Base-by-base conservation (phyloP, 2,113 vertebrate genomes). In the Entelurus aequoreus region DNA sequence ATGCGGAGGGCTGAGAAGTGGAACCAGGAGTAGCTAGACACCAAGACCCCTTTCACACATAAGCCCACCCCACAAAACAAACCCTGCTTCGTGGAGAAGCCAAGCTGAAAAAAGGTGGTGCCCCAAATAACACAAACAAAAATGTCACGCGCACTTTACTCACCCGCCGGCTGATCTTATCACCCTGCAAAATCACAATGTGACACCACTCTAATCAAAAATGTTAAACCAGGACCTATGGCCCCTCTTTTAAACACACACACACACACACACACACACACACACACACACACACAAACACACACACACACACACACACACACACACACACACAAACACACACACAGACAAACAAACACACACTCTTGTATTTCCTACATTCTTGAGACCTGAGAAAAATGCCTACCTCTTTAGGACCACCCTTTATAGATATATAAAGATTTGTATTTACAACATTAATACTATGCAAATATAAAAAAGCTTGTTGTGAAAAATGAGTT, bases 91-190 rank as follows among this genome's bases (percentile, higher is more conserved):
- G 58, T 70, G 66, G 37, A 72, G 60, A 82, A 67, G 82, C 79
- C 75, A 84, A 88, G 88, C 86, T 72, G 78, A 81, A 63, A 53
- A 73, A 84, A 75, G 44, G 88, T 89, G 87, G 71, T 76, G 72
- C 77, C 80, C 42, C 10, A 57, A 57, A 57, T 11, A 11, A 57
- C 88, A 88, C 89, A 91, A 54, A 72, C 79, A 69, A 65, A 82
- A 78, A 82, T n/a, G 85, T 60, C 58, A 66, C 60, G 75, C 54
- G 44, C 59, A 46, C 54, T 14, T 88, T 94, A 98, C 97, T 93
- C 93, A 99, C 97, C 97, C 94, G 92, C 87, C 97, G 93, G 93
- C 88, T 74, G 93, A 99, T 95, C 92, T 99, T 99, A 98, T 98
- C 95, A 67, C 97, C 97, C 97, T 99, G 97, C 71, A 94, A 98